Conservation (phyloP, 37 sponge, comb jelly and placozoan genomes). For the Agelas oroides region DNA sequence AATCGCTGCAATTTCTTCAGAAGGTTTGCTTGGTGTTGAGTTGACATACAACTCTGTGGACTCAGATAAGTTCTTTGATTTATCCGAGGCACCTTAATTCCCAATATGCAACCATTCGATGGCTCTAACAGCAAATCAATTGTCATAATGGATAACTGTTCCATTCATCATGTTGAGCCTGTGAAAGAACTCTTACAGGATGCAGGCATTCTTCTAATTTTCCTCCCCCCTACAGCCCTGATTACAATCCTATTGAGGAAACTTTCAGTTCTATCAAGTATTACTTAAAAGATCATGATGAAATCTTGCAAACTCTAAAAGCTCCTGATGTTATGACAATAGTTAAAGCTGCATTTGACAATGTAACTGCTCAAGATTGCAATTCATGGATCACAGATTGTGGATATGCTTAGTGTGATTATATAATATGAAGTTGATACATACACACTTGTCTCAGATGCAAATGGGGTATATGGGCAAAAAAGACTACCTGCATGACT, state of each 20-base stretch:
- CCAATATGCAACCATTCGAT: conserved; percentile 20
- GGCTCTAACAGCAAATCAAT: not conserved
- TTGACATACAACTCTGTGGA: not conserved
- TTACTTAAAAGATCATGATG: conserved; percentile 27
- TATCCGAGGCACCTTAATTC: conserved; percentile 22
- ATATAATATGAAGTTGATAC: not conserved
- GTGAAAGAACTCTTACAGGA: conserved; percentile 5
- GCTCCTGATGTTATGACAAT: too few species aligned
- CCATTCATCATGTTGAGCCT: conserved; percentile 4
- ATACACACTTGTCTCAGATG: too few species aligned
- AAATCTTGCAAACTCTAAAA: not conserved
- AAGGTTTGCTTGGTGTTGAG: not conserved
- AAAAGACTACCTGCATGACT: too few species aligned
- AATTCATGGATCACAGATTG: conserved; percentile 15
- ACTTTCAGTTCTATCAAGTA: conserved; percentile 21
- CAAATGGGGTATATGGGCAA: too few species aligned
- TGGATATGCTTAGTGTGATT: conserved; percentile 10
- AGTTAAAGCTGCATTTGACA: conserved; percentile 12
- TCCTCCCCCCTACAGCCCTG: conserved; percentile 16
- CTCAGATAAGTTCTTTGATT: not conserved
- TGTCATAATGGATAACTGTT: conserved; percentile 30
- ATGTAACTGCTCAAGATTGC: not conserved
- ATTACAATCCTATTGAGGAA: conserved; percentile 30
- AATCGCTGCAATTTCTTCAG: conserved; percentile 30
- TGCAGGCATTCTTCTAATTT: conserved; percentile 6